Conservation (phyloP, 1,140 invertebrate species). For the Drosophila kanapiae region DNA sequence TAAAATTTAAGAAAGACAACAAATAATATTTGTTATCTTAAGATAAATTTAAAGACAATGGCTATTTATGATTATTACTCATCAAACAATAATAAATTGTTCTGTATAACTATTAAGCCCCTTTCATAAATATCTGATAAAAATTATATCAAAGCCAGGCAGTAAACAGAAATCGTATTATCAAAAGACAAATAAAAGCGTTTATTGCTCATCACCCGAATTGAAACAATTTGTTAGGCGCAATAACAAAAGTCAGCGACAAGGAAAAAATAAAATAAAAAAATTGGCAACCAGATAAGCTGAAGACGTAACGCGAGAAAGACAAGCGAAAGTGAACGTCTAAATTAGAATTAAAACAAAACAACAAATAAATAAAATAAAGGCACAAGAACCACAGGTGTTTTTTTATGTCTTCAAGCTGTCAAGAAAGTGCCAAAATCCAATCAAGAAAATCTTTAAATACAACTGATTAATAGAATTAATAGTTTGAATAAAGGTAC, state of each 20-base stretch:
- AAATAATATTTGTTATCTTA: background rate
- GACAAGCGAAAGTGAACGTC: slow-evolving; percentile 25
- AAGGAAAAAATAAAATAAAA: slow-evolving; percentile 24
- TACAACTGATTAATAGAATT: too few species aligned
- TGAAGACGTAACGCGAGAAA: slow-evolving; percentile 6
- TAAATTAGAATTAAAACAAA: slow-evolving; percentile 15
- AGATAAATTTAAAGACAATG: background rate
- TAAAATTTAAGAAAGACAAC: background rate
- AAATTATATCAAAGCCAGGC: background rate
- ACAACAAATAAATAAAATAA: background rate
- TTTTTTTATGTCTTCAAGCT: background rate
- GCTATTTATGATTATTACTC: background rate
- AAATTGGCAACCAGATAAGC: slow-evolving; percentile 42
- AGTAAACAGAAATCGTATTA: background rate
- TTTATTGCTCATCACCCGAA: slow-evolving; percentile 24
- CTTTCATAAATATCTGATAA: slow-evolving; percentile 4
- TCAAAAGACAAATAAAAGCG: background rate
- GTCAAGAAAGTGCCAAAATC: background rate
- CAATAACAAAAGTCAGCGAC: slow-evolving; percentile 13
- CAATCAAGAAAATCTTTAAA: background rate
- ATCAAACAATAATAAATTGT: background rate
- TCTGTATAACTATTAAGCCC: background rate
- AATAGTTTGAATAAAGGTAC: too few species aligned
- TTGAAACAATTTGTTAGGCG: slow-evolving; percentile 21
- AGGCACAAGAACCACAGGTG: background rate